A percentile compares a stretch with the other conserved stretches of the same genome.
phyloP scores from a whole-genome alignment of 2,113 vertebrate species.

The Gallinago media region DNA sequence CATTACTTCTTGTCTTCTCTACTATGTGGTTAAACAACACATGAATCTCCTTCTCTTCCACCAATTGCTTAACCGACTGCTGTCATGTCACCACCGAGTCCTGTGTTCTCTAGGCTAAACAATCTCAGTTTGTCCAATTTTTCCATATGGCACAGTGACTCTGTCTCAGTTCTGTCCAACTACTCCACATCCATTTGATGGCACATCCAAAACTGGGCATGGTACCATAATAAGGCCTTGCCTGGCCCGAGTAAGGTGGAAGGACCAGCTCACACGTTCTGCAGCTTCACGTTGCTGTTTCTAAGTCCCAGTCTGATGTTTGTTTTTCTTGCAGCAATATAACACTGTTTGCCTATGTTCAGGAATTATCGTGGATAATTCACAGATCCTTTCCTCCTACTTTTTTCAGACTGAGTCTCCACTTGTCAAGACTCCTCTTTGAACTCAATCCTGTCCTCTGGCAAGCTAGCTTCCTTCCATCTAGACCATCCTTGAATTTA shows the following conservation, averaged over 20 bases:
- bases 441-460: neutral
- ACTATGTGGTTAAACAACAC: neutral
- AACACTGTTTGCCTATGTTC: neutral
- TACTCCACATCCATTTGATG: neutral
- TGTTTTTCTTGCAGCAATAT: neutral
- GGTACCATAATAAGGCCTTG: neutral
- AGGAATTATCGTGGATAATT: neutral
- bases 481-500: neutral
- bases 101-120: neutral
- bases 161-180: neutral
- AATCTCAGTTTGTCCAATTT: neutral
- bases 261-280: neutral
- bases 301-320: neutral
- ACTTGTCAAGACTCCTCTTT: neutral
- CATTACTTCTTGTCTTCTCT: neutral
- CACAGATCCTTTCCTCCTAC: neutral
- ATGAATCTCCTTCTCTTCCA: neutral
- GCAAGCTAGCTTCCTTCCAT: neutral
- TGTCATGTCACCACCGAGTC: neutral
- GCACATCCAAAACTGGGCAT: rapidly evolving
- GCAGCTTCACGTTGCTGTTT: neutral
- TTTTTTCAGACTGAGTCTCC: neutral
- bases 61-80: neutral
- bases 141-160: neutral
- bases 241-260: neutral